Conservation (phyloP, 1,140 invertebrate genomes). For the Drosophila cardini region DNA sequence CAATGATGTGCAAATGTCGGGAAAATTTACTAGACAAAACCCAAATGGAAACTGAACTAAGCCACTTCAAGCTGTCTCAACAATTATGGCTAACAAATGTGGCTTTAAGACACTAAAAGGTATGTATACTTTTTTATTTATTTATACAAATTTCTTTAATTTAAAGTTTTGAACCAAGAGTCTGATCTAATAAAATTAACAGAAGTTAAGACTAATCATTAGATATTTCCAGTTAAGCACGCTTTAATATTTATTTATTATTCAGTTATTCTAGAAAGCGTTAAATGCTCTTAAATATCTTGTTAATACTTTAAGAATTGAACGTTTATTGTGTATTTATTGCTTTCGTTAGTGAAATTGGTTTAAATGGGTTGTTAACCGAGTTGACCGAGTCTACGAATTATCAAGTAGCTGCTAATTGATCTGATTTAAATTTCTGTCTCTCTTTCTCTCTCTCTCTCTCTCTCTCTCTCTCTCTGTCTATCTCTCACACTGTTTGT, state of each 20-base stretch:
- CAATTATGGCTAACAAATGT: neutral
- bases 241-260: neutral
- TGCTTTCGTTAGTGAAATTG: constrained; percentile 43
- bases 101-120: no score
- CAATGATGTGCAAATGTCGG: constrained; percentile 37
- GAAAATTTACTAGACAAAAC: constrained; percentile 1
- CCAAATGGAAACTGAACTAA: neutral
- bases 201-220: no score
- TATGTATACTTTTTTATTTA: no score
- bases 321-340: neutral
- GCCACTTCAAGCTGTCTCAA: constrained; percentile 27
- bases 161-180: no score
- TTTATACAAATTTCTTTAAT: no score
- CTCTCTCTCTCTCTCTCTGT: neutral
- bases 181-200: no score
- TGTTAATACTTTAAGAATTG: constrained; percentile 28
- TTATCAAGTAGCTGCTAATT: constrained; percentile 59
- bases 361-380: constrained; percentile 42
- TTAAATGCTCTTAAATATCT: constrained; percentile 1
- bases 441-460: neutral
- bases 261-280: neutral
- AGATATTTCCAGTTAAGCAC: no score
- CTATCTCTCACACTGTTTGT: constrained; percentile 3
- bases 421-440: constrained; percentile 47
- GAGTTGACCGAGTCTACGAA: constrained; percentile 21